Base-by-base conservation (phyloP, 2,113 vertebrate species). In the Pangasianodon hypophthalmus region DNA sequence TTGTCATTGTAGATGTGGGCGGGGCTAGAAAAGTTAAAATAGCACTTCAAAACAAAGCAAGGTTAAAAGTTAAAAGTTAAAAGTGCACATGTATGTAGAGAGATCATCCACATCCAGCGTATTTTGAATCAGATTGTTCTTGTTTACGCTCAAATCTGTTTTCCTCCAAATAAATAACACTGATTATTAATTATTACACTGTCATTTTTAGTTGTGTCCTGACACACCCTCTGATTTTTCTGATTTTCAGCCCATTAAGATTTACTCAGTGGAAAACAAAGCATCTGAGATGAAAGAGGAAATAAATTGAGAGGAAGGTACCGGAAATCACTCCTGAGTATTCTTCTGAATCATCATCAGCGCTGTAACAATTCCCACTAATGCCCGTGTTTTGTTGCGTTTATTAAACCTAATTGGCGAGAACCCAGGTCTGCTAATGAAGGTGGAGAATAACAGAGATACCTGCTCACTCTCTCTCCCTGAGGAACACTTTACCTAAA, bases 331-430 rank as follows among this genome's bases (percentile, higher is more conserved):
- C 90, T 92, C 85, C 37, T 21, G 92, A 92, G 89, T 87, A 80
- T 92, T 87, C 87, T 84, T 62, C 67, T 80, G 88, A 88, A 88
- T 85, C 69, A 87, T 87, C 86, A 26, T 86, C 82, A 88, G 90
- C 67, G 82, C 84, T 87, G 93, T 92, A 96, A 95, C 95, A 95
- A 96, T 96, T 96, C 95, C 94, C 93, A 93, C 94, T 96, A 96
- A 96, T 93, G 94, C 93, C 92, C 92, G 94, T 93, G 94, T 96
- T 96, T 95, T 96, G 96, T 96, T 96, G 92, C 94, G 94, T 93
- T 94, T 96, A 96, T 96, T 95, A 91, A 93, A 93, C 92, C 92
- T 96, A 96, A 96, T 96, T 96, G 95, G 95, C 93, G 84, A 83
- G 92, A 95, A 92, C 94, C 93, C 93, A 95, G 92, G 86, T 89